Conservation (phyloP, 2,888 invertebrate species). For the Nymphalis c-album region DNA sequence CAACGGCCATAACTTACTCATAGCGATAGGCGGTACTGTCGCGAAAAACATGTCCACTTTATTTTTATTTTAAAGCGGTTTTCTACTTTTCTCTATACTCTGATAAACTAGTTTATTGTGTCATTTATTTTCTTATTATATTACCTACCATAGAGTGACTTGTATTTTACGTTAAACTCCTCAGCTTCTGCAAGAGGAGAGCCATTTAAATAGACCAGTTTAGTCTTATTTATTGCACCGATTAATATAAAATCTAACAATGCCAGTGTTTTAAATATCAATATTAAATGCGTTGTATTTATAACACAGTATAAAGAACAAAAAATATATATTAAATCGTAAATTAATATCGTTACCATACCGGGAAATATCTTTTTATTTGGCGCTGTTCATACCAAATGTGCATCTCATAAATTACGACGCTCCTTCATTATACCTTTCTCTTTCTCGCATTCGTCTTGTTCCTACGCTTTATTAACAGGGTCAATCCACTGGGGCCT, state of each 20-base stretch:
- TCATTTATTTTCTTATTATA: slow-evolving; percentile 25
- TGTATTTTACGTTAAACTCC: neutral
- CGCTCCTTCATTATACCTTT: slow-evolving; percentile 68
- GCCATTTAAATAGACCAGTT: neutral
- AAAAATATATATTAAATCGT: slow-evolving; percentile 30
- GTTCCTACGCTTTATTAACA: slow-evolving; percentile 68
- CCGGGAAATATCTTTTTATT: slow-evolving; percentile 72
- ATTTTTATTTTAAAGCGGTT: slow-evolving; percentile 56
- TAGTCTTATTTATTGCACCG: neutral
- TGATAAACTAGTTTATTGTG: slow-evolving; percentile 41
- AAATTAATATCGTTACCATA: slow-evolving; percentile 65
- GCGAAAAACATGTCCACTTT: slow-evolving; percentile 69
- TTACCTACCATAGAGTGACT: neutral
- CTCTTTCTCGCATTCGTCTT: slow-evolving; percentile 69
- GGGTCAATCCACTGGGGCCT: slow-evolving; percentile 64
- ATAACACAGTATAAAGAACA: neutral
- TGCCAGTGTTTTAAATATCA: neutral
- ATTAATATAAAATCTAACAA: neutral
- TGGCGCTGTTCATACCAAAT: slow-evolving; percentile 75
- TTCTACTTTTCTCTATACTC: slow-evolving; percentile 47
- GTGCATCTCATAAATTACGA: slow-evolving; percentile 79
- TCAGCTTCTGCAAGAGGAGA: neutral
- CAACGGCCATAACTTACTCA: slow-evolving; percentile 81
- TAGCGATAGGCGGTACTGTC: slow-evolving; percentile 81
- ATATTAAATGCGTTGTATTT: neutral